Conservation (phyloP, 2,113 vertebrate species). For the Eublepharis macularius region DNA sequence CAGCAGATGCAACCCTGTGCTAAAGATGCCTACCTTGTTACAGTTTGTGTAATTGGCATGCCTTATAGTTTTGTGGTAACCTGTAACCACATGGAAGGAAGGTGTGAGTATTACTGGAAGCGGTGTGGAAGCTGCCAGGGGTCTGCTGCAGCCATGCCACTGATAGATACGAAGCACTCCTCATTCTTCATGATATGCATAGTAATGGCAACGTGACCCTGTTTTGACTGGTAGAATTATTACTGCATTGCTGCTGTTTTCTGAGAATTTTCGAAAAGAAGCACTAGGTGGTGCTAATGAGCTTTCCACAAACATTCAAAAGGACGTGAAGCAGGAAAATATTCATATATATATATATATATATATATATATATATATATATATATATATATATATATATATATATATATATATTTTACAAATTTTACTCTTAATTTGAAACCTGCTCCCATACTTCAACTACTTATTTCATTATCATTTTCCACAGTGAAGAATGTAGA, state of each 20-base stretch:
- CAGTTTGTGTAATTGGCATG: too few species aligned
- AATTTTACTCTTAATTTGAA: slow-evolving; percentile 28
- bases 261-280: slow-evolving; percentile 10
- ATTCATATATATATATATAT: too few species aligned
- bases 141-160: background rate
- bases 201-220: fast-evolving
- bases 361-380: too few species aligned
- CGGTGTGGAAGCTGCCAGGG: background rate
- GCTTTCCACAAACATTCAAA: slow-evolving; percentile 11
- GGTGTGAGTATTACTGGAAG: background rate
- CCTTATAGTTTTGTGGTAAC: too few species aligned
- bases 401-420: slow-evolving; percentile 10
- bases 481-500: slow-evolving; percentile 25
- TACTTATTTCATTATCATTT: slow-evolving; percentile 28
- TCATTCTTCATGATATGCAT: background rate
- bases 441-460: slow-evolving; percentile 8
- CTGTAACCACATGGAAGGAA: background rate
- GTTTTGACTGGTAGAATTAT: background rate
- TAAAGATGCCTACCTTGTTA: too few species aligned
- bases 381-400: too few species aligned
- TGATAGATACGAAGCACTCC: background rate
- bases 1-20: too few species aligned
- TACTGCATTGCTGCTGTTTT: background rate
- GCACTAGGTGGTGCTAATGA: slow-evolving; percentile 60
- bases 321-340: background rate